Evolutionary conservation across 1,140 invertebrate species (phyloP).

Genomic region (Plectrocnemia conspersa): DNA sequence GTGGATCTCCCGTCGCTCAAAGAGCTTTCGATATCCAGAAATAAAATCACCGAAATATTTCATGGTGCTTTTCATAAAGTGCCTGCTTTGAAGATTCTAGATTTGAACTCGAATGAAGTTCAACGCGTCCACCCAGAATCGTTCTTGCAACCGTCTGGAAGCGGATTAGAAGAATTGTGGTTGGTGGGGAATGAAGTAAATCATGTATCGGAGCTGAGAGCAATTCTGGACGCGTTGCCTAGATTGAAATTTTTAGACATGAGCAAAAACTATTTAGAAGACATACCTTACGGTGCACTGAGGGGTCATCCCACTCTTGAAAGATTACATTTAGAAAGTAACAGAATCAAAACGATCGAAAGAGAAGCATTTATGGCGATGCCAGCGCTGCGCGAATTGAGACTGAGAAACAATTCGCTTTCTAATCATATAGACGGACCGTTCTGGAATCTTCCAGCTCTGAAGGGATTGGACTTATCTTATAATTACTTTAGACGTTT

Average conservation of each 20-base stretch:
- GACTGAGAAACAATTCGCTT: conserved; percentile 73
- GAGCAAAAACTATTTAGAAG: conserved; percentile 68
- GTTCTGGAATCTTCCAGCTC: conserved; percentile 74
- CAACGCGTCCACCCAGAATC: conserved; percentile 73
- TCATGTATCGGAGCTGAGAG: conserved; percentile 64
- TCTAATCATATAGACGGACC: conserved; percentile 60
- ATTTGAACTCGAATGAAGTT: conserved; percentile 76
- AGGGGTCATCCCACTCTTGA: conserved; percentile 74
- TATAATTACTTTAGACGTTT: conserved; percentile 69
- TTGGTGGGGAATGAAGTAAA: conserved; percentile 70
- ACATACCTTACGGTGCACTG: conserved; percentile 69
- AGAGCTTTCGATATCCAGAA: conserved; percentile 65
- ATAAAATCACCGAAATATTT: conserved; percentile 69
- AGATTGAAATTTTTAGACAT: conserved; percentile 70
- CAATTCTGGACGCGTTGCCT: conserved; percentile 70
- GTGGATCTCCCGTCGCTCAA: conserved; percentile 70
- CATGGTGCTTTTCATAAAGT: conserved; percentile 75
- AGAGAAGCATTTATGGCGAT: conserved; percentile 72
- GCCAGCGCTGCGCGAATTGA: conserved; percentile 74
- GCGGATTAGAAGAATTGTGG: conserved; percentile 69
- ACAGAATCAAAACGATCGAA: conserved; percentile 67
- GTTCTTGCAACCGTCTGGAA: conserved; percentile 66
- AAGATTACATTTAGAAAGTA: conserved; percentile 74
- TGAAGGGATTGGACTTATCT: conserved; percentile 78
- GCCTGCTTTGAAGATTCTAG: conserved; percentile 64